These are phyloP conservation scores for Tetramorium simillimum DNA, from an alignment of 1,140 invertebrate genomes.

Conservation along the genomic window DNA sequence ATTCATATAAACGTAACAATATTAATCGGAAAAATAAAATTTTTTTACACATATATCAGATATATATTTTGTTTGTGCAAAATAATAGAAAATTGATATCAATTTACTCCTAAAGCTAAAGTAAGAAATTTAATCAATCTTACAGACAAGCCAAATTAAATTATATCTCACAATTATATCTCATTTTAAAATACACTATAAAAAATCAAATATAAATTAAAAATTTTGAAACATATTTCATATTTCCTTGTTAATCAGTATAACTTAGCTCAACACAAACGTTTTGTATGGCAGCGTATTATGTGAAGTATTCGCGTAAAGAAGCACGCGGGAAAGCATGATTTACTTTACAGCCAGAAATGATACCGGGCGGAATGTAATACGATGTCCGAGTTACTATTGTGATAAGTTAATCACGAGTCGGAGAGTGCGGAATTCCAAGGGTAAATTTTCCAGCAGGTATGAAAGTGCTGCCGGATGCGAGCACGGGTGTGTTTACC, in stretches of 20 bases:
- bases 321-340: neutral
- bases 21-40: neutral
- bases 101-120: neutral
- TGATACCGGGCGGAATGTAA: constrained; percentile 37
- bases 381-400: constrained; percentile 44
- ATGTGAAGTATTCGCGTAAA: constrained; percentile 12
- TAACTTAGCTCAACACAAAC: neutral
- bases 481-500: constrained; percentile 30
- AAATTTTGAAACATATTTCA: neutral
- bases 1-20: neutral
- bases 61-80: neutral
- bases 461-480: constrained; percentile 49
- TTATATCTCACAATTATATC: neutral
- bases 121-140: neutral
- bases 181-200: neutral
- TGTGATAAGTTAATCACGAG: constrained; percentile 64
- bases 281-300: neutral
- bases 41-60: neutral
- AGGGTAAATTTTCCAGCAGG: constrained; percentile 55
- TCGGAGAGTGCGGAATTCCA: constrained; percentile 44
- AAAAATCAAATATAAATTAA: neutral
- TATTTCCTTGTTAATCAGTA: neutral
- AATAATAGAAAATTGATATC: neutral
- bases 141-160: neutral
- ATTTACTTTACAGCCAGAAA: constrained; percentile 27